phyloP scores from a whole-genome alignment of 2,797 vertebrate species.

The Champsocephalus esox region DNA sequence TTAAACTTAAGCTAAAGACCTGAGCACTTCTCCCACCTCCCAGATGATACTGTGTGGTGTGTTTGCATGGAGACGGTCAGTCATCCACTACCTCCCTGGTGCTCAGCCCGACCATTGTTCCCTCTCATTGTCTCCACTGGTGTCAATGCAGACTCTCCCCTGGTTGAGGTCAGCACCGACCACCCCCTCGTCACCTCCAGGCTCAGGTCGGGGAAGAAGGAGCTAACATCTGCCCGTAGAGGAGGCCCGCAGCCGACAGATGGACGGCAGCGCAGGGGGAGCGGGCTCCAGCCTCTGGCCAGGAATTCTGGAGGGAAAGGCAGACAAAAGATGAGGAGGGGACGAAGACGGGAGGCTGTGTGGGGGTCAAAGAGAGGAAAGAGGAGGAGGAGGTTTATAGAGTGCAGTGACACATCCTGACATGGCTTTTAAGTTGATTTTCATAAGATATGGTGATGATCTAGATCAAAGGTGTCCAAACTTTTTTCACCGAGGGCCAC shows the following conservation, averaged over 20 bases:
- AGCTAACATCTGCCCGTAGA: constrained; percentile 71
- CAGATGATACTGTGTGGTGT: constrained; percentile 13
- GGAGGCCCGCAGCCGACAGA: constrained; percentile 66
- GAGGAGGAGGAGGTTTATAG: constrained; percentile 46
- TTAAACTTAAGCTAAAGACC: too few relatives aligned
- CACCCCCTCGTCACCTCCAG: constrained; percentile 23
- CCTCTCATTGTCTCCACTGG: constrained; percentile 36
- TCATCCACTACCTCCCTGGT: constrained; percentile 44
- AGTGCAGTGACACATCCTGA: constrained; percentile 48
- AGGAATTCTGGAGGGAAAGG: constrained; percentile 77
- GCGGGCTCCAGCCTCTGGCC: constrained; percentile 55
- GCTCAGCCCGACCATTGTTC: constrained; percentile 63
- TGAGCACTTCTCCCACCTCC: too few relatives aligned
- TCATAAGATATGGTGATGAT: neutral
- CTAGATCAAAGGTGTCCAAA: too few relatives aligned
- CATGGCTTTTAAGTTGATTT: neutral
- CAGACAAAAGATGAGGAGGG: constrained; percentile 71
- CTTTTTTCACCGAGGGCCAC: too few relatives aligned
- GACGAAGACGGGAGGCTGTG: constrained; percentile 47
- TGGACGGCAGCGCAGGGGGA: constrained; percentile 60
- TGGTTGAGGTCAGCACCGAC: constrained; percentile 31
- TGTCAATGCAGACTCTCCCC: constrained; percentile 48
- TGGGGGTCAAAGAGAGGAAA: constrained; percentile 55
- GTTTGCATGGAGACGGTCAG: constrained; percentile 49
- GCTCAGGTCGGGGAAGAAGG: constrained; percentile 35